phyloP scores from a whole-genome alignment of 1,140 invertebrate genomes.

The Triops cancriformis region DNA sequence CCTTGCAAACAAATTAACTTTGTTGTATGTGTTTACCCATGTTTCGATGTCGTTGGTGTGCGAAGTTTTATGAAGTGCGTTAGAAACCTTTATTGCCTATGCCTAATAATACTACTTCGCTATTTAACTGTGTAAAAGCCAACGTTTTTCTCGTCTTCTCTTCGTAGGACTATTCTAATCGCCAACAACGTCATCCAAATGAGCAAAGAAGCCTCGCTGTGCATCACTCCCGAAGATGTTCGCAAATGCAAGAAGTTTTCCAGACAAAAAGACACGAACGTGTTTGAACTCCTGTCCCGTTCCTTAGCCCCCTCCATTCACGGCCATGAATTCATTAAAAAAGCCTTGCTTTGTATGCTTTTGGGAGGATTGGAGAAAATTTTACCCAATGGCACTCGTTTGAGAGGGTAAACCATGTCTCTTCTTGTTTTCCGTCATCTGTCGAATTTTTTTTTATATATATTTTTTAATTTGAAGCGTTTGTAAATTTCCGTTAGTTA shows the following conservation, averaged over 20 bases:
- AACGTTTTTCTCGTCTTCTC: too few relatives aligned
- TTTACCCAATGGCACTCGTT: slow-evolving; percentile 86
- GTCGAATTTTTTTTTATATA: too few relatives aligned
- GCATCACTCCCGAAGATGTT: slow-evolving; percentile 78
- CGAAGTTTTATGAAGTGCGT: too few relatives aligned
- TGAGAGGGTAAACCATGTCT: slow-evolving; percentile 73
- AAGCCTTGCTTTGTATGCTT: slow-evolving; percentile 88
- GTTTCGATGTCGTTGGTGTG: too few relatives aligned
- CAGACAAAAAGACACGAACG: slow-evolving; percentile 59
- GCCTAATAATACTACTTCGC: too few relatives aligned
- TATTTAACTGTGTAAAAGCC: too few relatives aligned
- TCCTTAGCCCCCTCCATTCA: slow-evolving; percentile 97
- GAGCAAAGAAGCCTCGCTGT: slow-evolving; percentile 76
- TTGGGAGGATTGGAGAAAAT: slow-evolving; percentile 94
- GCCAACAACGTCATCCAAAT: slow-evolving; percentile 85
- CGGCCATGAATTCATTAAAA: slow-evolving; percentile 94
- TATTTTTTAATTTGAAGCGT: too few relatives aligned
- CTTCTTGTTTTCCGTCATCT: too few relatives aligned
- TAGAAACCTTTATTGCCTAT: too few relatives aligned
- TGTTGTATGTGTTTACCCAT: too few relatives aligned
- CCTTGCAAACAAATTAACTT: not conserved
- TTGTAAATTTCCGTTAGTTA: too few relatives aligned
- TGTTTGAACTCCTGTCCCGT: slow-evolving; percentile 82
- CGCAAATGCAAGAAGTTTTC: slow-evolving; percentile 81
- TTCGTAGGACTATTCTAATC: slow-evolving; percentile 77